Evolutionary conservation across 2,113 vertebrate genomes (phyloP).

Genomic region (Epinephelus lanceolatus): DNA sequence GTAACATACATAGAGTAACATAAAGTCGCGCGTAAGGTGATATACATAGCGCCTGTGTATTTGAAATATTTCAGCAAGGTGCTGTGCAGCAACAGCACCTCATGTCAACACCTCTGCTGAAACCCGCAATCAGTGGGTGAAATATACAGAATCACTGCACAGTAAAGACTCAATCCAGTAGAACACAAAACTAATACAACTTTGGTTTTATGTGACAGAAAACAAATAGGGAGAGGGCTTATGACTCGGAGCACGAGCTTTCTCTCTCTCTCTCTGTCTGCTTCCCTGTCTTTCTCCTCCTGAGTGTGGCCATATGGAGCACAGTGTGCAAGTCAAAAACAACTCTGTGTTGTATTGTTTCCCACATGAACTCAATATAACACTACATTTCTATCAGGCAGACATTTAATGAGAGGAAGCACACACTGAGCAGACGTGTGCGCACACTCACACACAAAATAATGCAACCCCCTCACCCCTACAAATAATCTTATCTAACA

Average conservation of each 20-base stretch:
- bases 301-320: conserved; percentile 73
- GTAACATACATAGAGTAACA: background rate
- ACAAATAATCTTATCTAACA: conserved; percentile 83
- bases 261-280: conserved; percentile 24
- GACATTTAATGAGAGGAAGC: conserved; percentile 61
- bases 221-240: conserved; percentile 53
- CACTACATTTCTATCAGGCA: conserved; percentile 54
- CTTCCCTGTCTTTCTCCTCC: conserved; percentile 55
- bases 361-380: conserved; percentile 62
- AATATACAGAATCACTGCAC: conserved; percentile 17
- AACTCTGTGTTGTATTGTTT: conserved; percentile 55
- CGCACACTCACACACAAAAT: conserved; percentile 35
- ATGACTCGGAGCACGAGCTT: conserved; percentile 17
- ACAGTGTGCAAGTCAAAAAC: conserved; percentile 70
- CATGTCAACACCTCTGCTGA: conserved; percentile 4
- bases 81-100: background rate
- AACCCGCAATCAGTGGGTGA: conserved; percentile 21
- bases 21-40: background rate
- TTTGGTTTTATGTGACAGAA: conserved; percentile 54
- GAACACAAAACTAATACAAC: conserved; percentile 38
- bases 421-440: conserved; percentile 30
- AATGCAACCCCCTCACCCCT: conserved; percentile 74
- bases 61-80: background rate
- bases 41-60: background rate
- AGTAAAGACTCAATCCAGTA: conserved; percentile 13